phyloP scores from a whole-genome alignment of 2,797 vertebrate genomes.

The Serranus cabrilla region DNA sequence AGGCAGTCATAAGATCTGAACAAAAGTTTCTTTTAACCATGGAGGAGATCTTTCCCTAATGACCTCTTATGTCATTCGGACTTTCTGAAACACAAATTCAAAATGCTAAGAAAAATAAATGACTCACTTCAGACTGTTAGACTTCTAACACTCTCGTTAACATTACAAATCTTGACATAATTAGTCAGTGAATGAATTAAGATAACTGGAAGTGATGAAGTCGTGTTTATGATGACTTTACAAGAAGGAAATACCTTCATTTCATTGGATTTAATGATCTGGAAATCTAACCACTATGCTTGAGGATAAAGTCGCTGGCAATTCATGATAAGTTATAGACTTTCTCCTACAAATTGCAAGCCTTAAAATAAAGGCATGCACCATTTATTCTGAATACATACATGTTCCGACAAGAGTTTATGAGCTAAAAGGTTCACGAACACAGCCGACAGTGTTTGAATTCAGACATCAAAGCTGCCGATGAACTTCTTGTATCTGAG shows the following conservation, averaged over 20 bases:
- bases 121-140: not conserved
- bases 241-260: not conserved
- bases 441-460: constrained; percentile 41
- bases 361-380: not conserved
- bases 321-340: constrained; percentile 4
- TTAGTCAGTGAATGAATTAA: not conserved
- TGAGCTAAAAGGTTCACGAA: constrained; percentile 22
- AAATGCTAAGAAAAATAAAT: not conserved
- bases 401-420: constrained; percentile 42
- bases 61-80: not conserved
- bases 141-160: not conserved
- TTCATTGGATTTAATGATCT: not conserved
- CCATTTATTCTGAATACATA: constrained; percentile 44
- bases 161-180: not conserved
- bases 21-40: not conserved
- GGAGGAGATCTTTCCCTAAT: not conserved
- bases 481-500: not conserved
- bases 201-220: not conserved
- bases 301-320: not conserved
- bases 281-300: not conserved
- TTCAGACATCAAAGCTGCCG: constrained; percentile 29
- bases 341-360: constrained; percentile 16
- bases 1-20: not conserved
- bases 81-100: constrained; percentile 11
- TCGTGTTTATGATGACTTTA: too few relatives aligned